Evolutionary conservation across 1,140 invertebrate species (phyloP).

Genomic region (Phymastichus coffea): DNA sequence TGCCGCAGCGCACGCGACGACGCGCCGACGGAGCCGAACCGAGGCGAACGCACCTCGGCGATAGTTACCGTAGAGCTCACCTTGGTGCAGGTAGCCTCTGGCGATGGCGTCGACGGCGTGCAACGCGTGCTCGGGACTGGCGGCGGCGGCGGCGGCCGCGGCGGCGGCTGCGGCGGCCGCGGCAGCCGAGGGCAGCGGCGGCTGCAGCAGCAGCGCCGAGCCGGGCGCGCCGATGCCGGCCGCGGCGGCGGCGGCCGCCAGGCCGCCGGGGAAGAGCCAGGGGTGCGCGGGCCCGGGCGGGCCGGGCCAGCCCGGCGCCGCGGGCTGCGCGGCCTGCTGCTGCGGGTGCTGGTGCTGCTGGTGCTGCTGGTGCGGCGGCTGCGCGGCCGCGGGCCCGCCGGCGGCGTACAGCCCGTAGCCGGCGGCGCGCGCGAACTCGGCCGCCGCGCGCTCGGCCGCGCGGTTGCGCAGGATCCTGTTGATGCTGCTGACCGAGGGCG

Average conservation of each 20-base stretch:
- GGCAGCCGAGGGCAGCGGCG: slow-evolving; percentile 53
- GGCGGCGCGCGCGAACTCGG: slow-evolving; percentile 87
- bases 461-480: slow-evolving; percentile 88
- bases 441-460: slow-evolving; percentile 88
- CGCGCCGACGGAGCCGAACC: no score
- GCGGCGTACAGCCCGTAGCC: slow-evolving; percentile 82
- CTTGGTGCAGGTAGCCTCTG: slow-evolving; percentile 58
- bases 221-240: slow-evolving; percentile 53
- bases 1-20: no score
- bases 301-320: slow-evolving; percentile 50
- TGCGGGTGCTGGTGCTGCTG: slow-evolving; percentile 36
- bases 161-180: slow-evolving; percentile 54
- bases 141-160: slow-evolving; percentile 52
- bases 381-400: slow-evolving; percentile 64
- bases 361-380: slow-evolving; percentile 36
- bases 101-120: slow-evolving; percentile 58
- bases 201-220: slow-evolving; percentile 53
- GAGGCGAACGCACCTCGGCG: no score
- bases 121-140: slow-evolving; percentile 54
- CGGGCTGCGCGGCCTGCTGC: slow-evolving; percentile 43
- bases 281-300: slow-evolving; percentile 49
- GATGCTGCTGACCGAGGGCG: slow-evolving; percentile 89
- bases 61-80: slow-evolving; percentile 32
- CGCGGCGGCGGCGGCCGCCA: slow-evolving; percentile 47
- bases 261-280: slow-evolving; percentile 50